Base-by-base conservation (phyloP, 2,888 invertebrate species). In the Scelioninae gen. 2 region DNA sequence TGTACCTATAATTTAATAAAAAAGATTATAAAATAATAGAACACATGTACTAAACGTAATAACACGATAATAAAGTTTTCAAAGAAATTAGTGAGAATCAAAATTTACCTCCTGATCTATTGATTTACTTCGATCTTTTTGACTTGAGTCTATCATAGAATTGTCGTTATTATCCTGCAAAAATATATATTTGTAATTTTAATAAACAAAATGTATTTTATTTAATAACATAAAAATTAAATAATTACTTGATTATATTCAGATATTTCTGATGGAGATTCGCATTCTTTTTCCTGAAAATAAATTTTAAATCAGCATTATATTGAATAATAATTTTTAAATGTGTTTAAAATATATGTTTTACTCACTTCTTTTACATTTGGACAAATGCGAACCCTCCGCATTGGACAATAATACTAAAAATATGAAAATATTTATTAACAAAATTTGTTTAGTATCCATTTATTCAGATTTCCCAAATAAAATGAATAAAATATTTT, bases 351-450 rank as follows among this genome's bases (percentile, higher is more conserved):
- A 6, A 25, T 25, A 25, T 4, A 25, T 10, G 5, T 16, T 9
- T 10, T 45, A 50, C 67, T 55, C n/a, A 65, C 65, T 50, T 61
- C 55, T 48, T 67, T 50, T 7, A 65, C 53, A 25, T 72, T 25
- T 0, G 55, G 28, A 43, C 61, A 72, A 55, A 67, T 67, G 6
- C 67, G 72, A 61, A 72, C 72, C 65, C 46, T 72, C 6, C 53
- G 71, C 15, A 15, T n/a, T 11, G 61, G 33, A 50, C 63, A 63
- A 2, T 57, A 35, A 43, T 41, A 46, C 71, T 65, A 18, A 41
- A 57, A 60, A 33, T 11, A 19, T 1, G 31, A 15, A 50, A 50
- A 19, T 13, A 9, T 11, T 35, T 13, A 10, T 19, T 19, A 19
- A 43, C 25, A 25, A 28, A 31, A 18, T 19, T 11, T n/a, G n/a